phyloP scores from a whole-genome alignment of 2,113 vertebrate genomes.

The Cynoglossus semilaevis region DNA sequence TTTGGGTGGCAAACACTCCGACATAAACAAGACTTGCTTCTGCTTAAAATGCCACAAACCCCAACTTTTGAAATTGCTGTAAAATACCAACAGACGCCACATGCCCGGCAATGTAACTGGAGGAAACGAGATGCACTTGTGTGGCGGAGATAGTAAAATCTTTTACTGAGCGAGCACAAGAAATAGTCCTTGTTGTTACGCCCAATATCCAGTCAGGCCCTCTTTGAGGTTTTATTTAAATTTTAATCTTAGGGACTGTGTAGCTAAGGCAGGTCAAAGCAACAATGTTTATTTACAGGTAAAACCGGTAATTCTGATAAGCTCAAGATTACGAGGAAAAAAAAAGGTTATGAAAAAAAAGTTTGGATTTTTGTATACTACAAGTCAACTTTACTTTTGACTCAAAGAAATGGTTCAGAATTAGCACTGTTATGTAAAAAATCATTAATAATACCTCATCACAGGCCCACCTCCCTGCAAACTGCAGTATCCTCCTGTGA shows the following conservation, averaged over 20 bases:
- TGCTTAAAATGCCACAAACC: constrained; percentile 51
- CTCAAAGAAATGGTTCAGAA: too few relatives aligned
- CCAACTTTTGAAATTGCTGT: constrained; percentile 49
- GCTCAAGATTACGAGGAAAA: too few relatives aligned
- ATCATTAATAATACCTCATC: constrained; percentile 42
- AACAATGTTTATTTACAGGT: background rate
- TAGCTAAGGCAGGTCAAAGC: constrained; percentile 14
- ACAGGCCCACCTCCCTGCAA: constrained; percentile 45
- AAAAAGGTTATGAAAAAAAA: too few relatives aligned
- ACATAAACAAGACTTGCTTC: constrained; percentile 48
- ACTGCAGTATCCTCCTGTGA: constrained; percentile 48
- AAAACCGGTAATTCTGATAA: background rate
- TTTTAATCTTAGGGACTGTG: constrained; percentile 15
- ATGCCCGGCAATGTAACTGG: constrained; percentile 31
- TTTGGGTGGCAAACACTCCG: constrained; percentile 43
- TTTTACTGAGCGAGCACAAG: constrained; percentile 29
- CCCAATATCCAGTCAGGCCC: constrained; percentile 18
- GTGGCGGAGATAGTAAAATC: constrained; percentile 31
- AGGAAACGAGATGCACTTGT: constrained; percentile 49
- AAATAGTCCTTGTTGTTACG: constrained; percentile 24
- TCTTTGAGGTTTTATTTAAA: constrained; percentile 27
- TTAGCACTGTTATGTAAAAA: constrained; percentile 36
- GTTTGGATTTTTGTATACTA: too few relatives aligned
- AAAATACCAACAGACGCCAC: constrained; percentile 59
- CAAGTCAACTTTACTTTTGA: too few relatives aligned